These are phyloP conservation scores for Augiades crinisus DNA, from an alignment of 2,888 invertebrate genomes.

Conservation along the genomic window DNA sequence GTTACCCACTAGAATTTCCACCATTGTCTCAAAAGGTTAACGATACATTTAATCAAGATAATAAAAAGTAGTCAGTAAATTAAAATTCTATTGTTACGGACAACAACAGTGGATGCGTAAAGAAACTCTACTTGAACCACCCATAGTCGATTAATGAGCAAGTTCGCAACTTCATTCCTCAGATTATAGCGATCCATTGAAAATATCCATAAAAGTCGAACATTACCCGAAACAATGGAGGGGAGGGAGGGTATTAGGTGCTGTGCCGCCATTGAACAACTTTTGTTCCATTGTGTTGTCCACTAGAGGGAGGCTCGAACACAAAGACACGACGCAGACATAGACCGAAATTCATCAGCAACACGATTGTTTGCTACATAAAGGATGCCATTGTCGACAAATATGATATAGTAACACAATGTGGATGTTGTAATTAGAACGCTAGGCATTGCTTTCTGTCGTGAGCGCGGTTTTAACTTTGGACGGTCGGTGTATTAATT, in stretches of 20 bases:
- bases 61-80: too few species aligned
- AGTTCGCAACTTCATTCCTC: conserved; percentile 70
- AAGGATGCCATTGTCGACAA: conserved; percentile 79
- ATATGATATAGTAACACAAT: conserved; percentile 79
- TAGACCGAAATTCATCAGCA: conserved; percentile 81
- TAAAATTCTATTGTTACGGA: conserved; percentile 19
- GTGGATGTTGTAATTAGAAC: conserved; percentile 74
- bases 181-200: conserved; percentile 79
- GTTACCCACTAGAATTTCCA: too few species aligned
- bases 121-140: conserved; percentile 24
- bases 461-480: conserved; percentile 17
- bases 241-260: conserved; percentile 79
- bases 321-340: conserved; percentile 78
- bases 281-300: conserved; percentile 80
- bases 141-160: conserved; percentile 46
- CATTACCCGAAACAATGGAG: conserved; percentile 79
- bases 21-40: too few species aligned
- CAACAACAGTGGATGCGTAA: conserved; percentile 32
- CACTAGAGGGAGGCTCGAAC: conserved; percentile 70
- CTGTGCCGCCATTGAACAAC: conserved; percentile 78
- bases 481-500: conserved; percentile 9
- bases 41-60: too few species aligned
- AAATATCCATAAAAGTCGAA: conserved; percentile 82
- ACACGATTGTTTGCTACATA: conserved; percentile 81
- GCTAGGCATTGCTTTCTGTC: conserved; percentile 33